Evolutionary conservation across 2,113 vertebrate genomes (phyloP), one percentile per base, ranked within the genome.

Genomic region (Candoia aspera): DNA sequence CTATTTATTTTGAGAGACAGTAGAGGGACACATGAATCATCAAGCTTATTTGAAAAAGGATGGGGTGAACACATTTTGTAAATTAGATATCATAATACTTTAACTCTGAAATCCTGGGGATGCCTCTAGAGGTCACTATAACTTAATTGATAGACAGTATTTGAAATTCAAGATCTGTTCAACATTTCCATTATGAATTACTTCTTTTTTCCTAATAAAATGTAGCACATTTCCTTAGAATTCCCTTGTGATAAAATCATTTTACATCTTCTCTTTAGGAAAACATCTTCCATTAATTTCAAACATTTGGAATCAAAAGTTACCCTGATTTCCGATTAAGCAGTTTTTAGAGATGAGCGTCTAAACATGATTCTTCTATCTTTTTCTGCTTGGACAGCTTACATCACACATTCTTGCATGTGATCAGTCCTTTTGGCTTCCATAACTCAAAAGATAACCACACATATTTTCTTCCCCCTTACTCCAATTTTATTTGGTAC

Each of bases 111-210:
- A 58, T 83, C 24, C 21, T 83, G 23, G 0, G 17, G n/a, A 24
- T n/a, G 15, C 95, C 97, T 90, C 94, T 95, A 96, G 96, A 94
- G 96, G 96, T 95, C 97, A 95, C 92, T 96, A 95, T 58, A 73
- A 94, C 15, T 11, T 90, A 62, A 95, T 73, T 53, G 79, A 96
- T 91, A 92, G 3, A 17, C 23, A 1, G 0, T 0, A 23, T 42
- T 0, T 8, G 3, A 4, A 37, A 11, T 1, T 24, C 5, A n/a
- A 23, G 9, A 23, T 0, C 8, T 26, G 9, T 42, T 55, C 33
- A 12, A 13, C 24, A 42, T 91, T 95, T 92, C 73, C 13, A 17
- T 92, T 53, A 24, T 0, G 19, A 85, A 90, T 91, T 79, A 33
- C 33, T 57, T 90, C 58, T 93, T 68, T 94, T 93, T 90, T 93